phyloP scores from a whole-genome alignment of 2,797 vertebrate species.

The Novumbra hubbsi region DNA sequence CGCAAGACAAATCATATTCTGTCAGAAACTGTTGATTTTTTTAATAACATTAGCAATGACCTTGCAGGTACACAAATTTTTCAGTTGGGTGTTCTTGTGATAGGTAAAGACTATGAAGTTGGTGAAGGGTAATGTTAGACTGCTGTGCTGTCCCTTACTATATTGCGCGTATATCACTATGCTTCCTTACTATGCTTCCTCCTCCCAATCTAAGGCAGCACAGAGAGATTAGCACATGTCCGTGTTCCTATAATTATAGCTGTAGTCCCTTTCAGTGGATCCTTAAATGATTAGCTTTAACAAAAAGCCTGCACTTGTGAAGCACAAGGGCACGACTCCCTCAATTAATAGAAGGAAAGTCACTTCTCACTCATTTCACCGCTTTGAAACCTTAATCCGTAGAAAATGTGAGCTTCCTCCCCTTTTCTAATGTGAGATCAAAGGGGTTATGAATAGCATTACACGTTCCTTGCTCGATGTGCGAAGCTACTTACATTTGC shows the following conservation, averaged over 20 bases:
- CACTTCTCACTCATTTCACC: slow-evolving; percentile 50
- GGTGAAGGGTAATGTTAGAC: background rate
- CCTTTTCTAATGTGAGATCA: slow-evolving; percentile 58
- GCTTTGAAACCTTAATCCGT: slow-evolving; percentile 56
- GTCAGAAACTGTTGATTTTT: background rate
- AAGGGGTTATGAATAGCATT: slow-evolving; percentile 52
- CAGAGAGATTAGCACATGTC: slow-evolving; percentile 52
- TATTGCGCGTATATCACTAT: slow-evolving; percentile 19
- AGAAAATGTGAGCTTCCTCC: slow-evolving; percentile 52
- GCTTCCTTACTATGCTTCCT: slow-evolving; percentile 1
- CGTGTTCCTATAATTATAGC: slow-evolving; percentile 56
- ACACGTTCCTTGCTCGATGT: slow-evolving; percentile 40
- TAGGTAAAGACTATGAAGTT: background rate
- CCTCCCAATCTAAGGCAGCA: slow-evolving; percentile 18
- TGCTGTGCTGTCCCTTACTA: slow-evolving; percentile 12
- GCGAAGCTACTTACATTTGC: slow-evolving; percentile 50
- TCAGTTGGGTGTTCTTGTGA: background rate
- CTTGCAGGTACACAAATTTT: background rate
- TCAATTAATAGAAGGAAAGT: slow-evolving; percentile 52
- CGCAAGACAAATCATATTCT: background rate
- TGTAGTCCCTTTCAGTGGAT: slow-evolving; percentile 46
- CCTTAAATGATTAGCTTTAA: slow-evolving; percentile 56
- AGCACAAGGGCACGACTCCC: slow-evolving; percentile 52
- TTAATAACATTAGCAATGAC: background rate
- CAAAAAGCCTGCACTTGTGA: slow-evolving; percentile 54